A percentile compares a stretch with the other conserved stretches of the same genome.
Evolutionary conservation across 2,113 vertebrate genomes (phyloP).

Genomic region (Protobothrops mucrosquamatus): DNA sequence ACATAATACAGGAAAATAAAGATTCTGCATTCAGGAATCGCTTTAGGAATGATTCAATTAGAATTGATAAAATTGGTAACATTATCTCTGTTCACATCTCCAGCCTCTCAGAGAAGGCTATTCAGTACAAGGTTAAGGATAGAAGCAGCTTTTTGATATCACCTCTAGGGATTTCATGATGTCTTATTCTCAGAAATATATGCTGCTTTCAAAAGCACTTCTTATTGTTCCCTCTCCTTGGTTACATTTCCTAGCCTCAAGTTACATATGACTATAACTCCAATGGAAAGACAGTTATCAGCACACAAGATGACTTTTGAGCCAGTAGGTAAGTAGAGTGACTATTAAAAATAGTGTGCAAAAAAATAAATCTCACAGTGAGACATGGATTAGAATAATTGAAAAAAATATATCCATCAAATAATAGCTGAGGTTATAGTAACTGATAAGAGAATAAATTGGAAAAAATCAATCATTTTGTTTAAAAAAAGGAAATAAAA

Average conservation of each 20-base stretch:
- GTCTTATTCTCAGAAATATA: constrained; percentile 40
- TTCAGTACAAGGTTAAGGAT: neutral
- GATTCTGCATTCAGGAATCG: neutral
- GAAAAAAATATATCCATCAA: neutral
- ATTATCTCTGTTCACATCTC: neutral
- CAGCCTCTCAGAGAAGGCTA: constrained; percentile 13
- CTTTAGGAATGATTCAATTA: neutral
- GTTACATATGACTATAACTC: constrained; percentile 32
- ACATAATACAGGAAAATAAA: neutral
- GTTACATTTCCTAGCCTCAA: constrained; percentile 51
- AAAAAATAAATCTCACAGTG: neutral
- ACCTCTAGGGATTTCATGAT: constrained; percentile 50
- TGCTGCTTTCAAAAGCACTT: constrained; percentile 8
- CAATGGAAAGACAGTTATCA: constrained; percentile 14
- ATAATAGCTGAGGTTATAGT: neutral
- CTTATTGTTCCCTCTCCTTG: constrained; percentile 29
- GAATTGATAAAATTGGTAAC: neutral
- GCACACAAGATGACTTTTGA: neutral
- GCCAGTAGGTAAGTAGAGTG: neutral
- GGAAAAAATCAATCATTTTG: neutral
- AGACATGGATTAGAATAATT: neutral
- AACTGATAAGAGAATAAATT: neutral
- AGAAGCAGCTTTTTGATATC: constrained; percentile 22
- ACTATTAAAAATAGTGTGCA: neutral
- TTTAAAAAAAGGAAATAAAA: neutral